These are phyloP conservation scores for Hypolimnas misippus DNA, from an alignment of 2,888 invertebrate genomes.

Conservation along the genomic window DNA sequence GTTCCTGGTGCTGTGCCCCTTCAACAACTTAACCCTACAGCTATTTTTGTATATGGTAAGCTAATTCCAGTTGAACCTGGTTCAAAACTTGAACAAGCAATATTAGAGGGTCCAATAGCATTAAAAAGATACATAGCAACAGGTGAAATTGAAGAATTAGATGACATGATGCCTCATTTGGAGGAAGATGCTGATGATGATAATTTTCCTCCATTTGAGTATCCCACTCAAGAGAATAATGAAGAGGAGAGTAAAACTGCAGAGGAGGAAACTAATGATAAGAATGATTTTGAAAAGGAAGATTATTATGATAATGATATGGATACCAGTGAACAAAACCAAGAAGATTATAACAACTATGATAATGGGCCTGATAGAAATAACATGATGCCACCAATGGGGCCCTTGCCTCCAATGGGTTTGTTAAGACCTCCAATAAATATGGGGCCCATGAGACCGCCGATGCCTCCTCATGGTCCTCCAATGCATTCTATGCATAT, in stretches of 20 bases:
- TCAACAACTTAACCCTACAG: conserved; percentile 90
- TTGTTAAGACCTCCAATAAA: conserved; percentile 47
- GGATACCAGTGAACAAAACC: conserved; percentile 68
- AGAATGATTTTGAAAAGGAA: conserved; percentile 55
- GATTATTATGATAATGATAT: conserved; percentile 73
- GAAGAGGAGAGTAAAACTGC: conserved; percentile 51
- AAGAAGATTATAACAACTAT: conserved; percentile 67
- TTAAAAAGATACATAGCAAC: conserved; percentile 90
- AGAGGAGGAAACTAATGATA: conserved; percentile 64
- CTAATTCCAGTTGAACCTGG: conserved; percentile 90
- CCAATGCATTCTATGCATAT: conserved; percentile 57
- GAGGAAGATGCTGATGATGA: conserved; percentile 85
- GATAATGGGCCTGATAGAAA: conserved; percentile 66
- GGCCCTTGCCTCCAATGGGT: conserved; percentile 53
- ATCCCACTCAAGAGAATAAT: conserved; percentile 65
- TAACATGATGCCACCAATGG: conserved; percentile 55
- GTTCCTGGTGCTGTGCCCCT: conserved; percentile 91
- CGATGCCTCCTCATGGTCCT: conserved; percentile 45
- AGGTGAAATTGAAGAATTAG: conserved; percentile 91
- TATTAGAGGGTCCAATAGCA: conserved; percentile 90
- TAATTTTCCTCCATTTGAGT: conserved; percentile 73
- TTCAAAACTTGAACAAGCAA: conserved; percentile 89
- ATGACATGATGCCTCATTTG: conserved; percentile 89
- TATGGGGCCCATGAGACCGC: conserved; percentile 53
- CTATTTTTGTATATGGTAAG: conserved; percentile 93